A percentile compares a stretch with the other conserved stretches of the same genome.
Conservation (phyloP, 2,888 invertebrate genomes). For the Brachypterus glaber region DNA sequence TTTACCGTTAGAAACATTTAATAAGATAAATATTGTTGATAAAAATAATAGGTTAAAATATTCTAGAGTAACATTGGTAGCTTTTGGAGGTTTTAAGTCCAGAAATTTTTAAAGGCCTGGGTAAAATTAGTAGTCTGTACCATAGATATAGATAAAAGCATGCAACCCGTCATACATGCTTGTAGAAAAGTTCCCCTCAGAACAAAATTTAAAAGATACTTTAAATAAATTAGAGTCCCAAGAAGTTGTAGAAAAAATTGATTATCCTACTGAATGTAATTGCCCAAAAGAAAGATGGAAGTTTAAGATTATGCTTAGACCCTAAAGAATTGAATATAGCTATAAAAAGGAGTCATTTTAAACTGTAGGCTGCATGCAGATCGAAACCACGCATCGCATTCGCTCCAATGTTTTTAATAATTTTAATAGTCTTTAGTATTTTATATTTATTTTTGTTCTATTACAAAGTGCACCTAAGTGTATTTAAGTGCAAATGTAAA, state of each 20-base stretch:
- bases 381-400: too few relatives aligned
- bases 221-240: slow-evolving; percentile 13
- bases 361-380: too few relatives aligned
- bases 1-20: background rate
- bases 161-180: slow-evolving; percentile 9
- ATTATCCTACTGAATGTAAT: slow-evolving; percentile 16
- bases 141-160: slow-evolving; percentile 12
- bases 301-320: slow-evolving; percentile 20
- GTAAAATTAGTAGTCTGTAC: too few relatives aligned
- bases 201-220: slow-evolving; percentile 14
- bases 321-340: slow-evolving; percentile 19
- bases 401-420: too few relatives aligned
- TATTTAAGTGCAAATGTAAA: too few relatives aligned
- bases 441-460: too few relatives aligned
- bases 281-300: slow-evolving; percentile 18
- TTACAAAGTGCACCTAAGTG: too few relatives aligned
- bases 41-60: background rate
- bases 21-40: background rate
- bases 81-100: background rate
- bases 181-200: slow-evolving; percentile 15
- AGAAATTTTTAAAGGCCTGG: too few relatives aligned
- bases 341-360: slow-evolving; percentile 13
- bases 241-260: slow-evolving; percentile 17
- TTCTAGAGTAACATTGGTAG: background rate
- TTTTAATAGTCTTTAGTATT: too few relatives aligned